Evolutionary conservation across 2,888 invertebrate species (phyloP), one percentile per base, ranked within the genome.

Genomic region (Pogonocherus hispidulus): DNA sequence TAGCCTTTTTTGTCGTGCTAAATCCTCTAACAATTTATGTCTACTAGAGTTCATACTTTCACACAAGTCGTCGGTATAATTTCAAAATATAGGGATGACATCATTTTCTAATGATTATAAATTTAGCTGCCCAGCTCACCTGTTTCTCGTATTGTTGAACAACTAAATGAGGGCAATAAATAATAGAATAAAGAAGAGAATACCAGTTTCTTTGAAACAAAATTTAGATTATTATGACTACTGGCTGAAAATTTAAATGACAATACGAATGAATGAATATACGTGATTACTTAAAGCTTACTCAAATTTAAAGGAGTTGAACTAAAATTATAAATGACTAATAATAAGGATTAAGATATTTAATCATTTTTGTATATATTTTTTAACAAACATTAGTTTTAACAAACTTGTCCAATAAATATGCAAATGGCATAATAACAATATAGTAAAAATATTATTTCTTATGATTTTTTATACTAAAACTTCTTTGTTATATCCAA

Each of bases 21-120:
- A 57, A 57, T 57, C 56, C 23, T 23, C 44, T 44, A n/a, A 23
- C 56, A 57, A 57, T 57, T 57, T 44, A 44, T 44, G 41, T 23
- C 44, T 18, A 22, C 44, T 44, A 57, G 22, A 49, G n/a, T 22
- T 11, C 11, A 3, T 22, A 49, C 49, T 49, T 49, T 49, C 49
- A 49, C 22, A 22, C 22, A 49, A 20, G n/a, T 1, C 4, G 9
- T 14, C 11, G 11, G 9, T 11, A 11, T 49, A 49, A 49, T 49
- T 32, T 32, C 32, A 32, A n/a, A n/a, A 32, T 32, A 9, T 32
- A 32, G 11, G 9, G 32, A 32, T 32, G 32, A 32, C 32, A 32
- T 32, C 32, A 32, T 32, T 32, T n/a, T 32, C 32, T 32, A 32
- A 32, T 32, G 32, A 9, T 32, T 32, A 32, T 32, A 32, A 32